These are phyloP conservation scores for Synergus umbraculus DNA, from an alignment of 2,888 invertebrate species.

Conservation along the genomic window DNA sequence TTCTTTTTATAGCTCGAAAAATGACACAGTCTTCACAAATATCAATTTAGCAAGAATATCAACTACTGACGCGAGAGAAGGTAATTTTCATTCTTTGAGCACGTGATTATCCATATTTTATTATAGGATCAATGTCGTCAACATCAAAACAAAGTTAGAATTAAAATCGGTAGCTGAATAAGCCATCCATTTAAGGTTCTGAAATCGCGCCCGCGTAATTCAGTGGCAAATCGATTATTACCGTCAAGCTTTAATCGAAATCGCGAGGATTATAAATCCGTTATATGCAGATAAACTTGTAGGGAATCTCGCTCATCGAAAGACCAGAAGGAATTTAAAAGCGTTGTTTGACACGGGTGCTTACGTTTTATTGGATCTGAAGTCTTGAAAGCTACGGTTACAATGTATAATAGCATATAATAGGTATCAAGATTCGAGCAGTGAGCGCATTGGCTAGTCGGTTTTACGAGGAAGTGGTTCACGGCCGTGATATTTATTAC, in stretches of 20 bases:
- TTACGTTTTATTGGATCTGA: constrained; percentile 33
- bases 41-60: neutral
- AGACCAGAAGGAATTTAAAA: constrained; percentile 46
- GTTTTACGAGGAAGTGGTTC: constrained; percentile 66
- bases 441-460: constrained; percentile 26
- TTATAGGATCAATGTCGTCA: neutral
- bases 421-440: constrained; percentile 47
- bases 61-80: neutral
- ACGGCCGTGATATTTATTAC: constrained; percentile 68
- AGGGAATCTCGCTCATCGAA: constrained; percentile 41
- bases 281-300: constrained; percentile 32
- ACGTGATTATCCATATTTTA: neutral
- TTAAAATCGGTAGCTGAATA: neutral
- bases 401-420: constrained; percentile 47
- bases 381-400: constrained; percentile 44
- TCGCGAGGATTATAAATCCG: constrained; percentile 36
- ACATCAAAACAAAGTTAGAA: neutral
- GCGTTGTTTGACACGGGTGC: constrained; percentile 49
- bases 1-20: neutral
- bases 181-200: neutral
- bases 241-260: constrained; percentile 13
- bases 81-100: neutral
- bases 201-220: constrained; percentile 14
- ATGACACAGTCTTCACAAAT: neutral
- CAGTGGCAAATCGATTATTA: constrained; percentile 30